Base-by-base conservation (phyloP, 2,888 invertebrate species). In the Pachydiplax longipennis region DNA sequence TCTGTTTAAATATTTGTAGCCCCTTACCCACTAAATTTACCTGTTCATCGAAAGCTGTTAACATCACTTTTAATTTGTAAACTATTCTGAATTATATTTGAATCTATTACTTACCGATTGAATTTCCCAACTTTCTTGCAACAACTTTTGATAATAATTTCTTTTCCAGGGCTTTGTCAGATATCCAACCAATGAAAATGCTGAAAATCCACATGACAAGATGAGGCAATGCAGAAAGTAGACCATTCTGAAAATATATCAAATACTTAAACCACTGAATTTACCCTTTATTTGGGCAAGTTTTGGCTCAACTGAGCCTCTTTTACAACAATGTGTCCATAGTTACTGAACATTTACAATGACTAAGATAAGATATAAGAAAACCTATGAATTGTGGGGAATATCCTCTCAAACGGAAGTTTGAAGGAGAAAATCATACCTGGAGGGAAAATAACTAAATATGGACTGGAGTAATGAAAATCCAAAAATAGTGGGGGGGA, bases 161-260 rank as follows among this genome's bases (percentile, higher is more conserved):
- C 25, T 48, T 95, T 65, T 94, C 95, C 37, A 96, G 95, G 0
- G 96, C 93, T 90, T 95, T 93, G 92, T 97, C 97, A 0, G 97
- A 96, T 90, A 96, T 93, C 65, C 94, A 95, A 8, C 97, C 97
- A 94, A 97, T 95, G 0, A 96, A 94, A 92, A 97, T 96, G 92
- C 97, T 96, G 82, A 96, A 93, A 22, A 96, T 91, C 95, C 96
- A 97, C 94, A 97, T 97, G 0, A 95, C 95, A 37, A 97, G 94
- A 93, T 98, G 97, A 0, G 97, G 97, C 48, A 97, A 93, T 0
- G 97, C 95, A 0, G 97, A 97, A 0, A 97, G 93, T 44, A 44
- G 44, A 10, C 44, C 44, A 44, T 44, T 44, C 44, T 44, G 44
- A 10, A 44, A 44, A 44, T 5, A 65, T 22, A 73, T 48, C 13